These are phyloP conservation scores for Apis dorsata DNA, from an alignment of 1,140 invertebrate genomes.

Conservation along the genomic window DNA sequence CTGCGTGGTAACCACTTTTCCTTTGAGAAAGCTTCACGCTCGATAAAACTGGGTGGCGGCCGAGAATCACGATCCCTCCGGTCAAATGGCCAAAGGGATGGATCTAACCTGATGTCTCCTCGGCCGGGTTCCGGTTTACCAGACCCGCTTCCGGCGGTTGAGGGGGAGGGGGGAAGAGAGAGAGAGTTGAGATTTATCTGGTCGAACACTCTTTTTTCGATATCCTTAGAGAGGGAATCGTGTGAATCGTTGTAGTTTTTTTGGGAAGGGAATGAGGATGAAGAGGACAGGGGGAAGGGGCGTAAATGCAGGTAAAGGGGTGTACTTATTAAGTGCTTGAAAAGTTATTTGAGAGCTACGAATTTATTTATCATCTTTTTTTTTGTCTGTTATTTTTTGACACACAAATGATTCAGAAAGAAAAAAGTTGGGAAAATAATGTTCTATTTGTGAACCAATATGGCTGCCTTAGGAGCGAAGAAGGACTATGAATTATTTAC, in stretches of 20 bases:
- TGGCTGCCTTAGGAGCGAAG: too few species aligned
- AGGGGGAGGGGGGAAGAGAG: too few species aligned
- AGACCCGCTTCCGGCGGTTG: not conserved
- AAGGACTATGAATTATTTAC: too few species aligned
- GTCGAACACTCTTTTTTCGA: not conserved
- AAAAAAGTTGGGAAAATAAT: too few species aligned
- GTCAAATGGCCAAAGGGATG: conserved; percentile 33
- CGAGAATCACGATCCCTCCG: conserved; percentile 39
- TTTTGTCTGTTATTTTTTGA: too few species aligned
- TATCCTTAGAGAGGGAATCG: not conserved
- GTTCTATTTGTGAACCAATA: too few species aligned
- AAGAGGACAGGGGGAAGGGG: too few species aligned
- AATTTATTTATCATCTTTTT: too few species aligned
- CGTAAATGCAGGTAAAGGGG: not conserved
- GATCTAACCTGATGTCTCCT: conserved; percentile 15
- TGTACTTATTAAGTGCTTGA: not conserved
- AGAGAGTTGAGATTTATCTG: not conserved
- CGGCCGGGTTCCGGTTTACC: conserved; percentile 30
- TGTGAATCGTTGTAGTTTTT: not conserved
- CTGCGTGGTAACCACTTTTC: conserved; percentile 22
- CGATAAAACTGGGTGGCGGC: conserved; percentile 39
- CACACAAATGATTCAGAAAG: too few species aligned
- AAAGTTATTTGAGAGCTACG: too few species aligned
- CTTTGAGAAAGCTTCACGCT: conserved; percentile 48
- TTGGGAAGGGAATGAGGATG: not conserved